A percentile compares a stretch with the other conserved stretches of the same genome.
These are phyloP conservation scores for Pygocentrus nattereri DNA, from an alignment of 2,797 vertebrate species.

Conservation along the genomic window DNA sequence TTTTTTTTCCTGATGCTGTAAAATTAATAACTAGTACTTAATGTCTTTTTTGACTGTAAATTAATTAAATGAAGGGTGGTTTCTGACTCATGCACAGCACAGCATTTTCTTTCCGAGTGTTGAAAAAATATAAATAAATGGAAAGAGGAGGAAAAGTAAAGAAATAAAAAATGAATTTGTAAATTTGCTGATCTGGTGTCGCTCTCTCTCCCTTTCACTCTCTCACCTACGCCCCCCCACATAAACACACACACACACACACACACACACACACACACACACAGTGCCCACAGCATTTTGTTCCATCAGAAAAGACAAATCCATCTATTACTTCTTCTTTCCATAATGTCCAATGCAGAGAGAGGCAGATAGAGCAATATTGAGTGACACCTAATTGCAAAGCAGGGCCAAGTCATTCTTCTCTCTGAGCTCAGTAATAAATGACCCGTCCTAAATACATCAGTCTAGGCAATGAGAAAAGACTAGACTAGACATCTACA, in stretches of 20 bases:
- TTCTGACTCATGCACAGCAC: too few species aligned
- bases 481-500: not conserved
- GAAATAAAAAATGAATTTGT: not conserved
- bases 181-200: not conserved
- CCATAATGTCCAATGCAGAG: constrained; percentile 13
- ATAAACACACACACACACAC: not conserved
- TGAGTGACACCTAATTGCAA: constrained; percentile 51
- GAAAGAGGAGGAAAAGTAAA: too few species aligned
- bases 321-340: constrained; percentile 31
- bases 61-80: too few species aligned
- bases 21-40: too few species aligned
- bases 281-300: not conserved
- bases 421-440: constrained; percentile 38
- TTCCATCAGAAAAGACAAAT: constrained; percentile 9
- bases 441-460: constrained; percentile 50
- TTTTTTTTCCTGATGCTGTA: too few species aligned
- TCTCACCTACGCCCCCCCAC: not conserved
- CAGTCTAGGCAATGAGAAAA: constrained; percentile 30
- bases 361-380: not conserved
- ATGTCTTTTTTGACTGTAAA: too few species aligned
- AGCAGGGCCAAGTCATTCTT: constrained; percentile 19
- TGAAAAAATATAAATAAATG: too few species aligned
- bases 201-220: not conserved
- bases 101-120: too few species aligned
- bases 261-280: not conserved